Evolutionary conservation across 2,797 vertebrate genomes (phyloP).

Genomic region (Perodicticus potto): DNA sequence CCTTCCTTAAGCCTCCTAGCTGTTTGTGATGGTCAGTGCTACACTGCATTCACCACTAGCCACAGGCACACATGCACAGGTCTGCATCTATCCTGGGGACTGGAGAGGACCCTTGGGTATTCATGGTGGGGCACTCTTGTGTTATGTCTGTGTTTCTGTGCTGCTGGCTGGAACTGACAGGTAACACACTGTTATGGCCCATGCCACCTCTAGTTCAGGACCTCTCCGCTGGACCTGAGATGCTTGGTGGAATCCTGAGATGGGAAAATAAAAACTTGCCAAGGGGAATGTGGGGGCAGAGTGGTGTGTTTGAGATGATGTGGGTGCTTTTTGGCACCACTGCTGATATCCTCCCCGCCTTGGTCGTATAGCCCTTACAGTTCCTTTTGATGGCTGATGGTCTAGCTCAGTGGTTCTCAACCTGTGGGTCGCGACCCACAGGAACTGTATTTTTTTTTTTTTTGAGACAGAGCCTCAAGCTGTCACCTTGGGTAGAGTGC

Average conservation of each 20-base stretch:
- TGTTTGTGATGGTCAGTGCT: background rate
- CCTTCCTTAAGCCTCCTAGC: background rate
- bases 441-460: too few relatives aligned
- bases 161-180: background rate
- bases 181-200: background rate
- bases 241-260: background rate
- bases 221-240: background rate
- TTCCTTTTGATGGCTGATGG: background rate
- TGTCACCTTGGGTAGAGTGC: too few relatives aligned
- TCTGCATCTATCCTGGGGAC: background rate
- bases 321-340: background rate
- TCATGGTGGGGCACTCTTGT: background rate
- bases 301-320: background rate
- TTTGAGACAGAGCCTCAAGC: too few relatives aligned
- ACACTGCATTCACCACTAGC: too few relatives aligned
- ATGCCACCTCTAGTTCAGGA: background rate
- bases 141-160: background rate
- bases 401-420: background rate
- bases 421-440: too few relatives aligned
- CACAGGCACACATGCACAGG: background rate
- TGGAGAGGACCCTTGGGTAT: background rate
- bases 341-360: fast-evolving
- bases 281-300: background rate
- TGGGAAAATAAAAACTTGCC: background rate
- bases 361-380: background rate